Evolutionary conservation across 2,888 invertebrate genomes (phyloP), one percentile per base, ranked within the genome.

Genomic region (Heteropelma amictum): DNA sequence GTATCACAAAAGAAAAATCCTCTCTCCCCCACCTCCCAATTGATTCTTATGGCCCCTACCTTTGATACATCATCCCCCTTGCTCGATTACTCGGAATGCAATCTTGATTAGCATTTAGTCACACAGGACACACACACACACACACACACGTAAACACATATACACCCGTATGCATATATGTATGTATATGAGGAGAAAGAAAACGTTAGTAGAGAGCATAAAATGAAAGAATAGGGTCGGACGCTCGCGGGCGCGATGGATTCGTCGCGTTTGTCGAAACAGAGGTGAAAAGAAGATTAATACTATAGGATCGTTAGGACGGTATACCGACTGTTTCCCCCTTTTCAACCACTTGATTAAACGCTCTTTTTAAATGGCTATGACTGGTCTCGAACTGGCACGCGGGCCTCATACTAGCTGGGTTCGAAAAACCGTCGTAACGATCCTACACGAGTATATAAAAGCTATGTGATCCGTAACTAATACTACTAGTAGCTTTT

Each of bases 401-500:
- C n/a, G n/a, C n/a, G n/a, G n/a, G n/a, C n/a, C n/a, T n/a, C n/a
- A n/a, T n/a, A n/a, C n/a, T n/a, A n/a, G n/a, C n/a, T n/a, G n/a
- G n/a, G n/a, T n/a, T n/a, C n/a, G n/a, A 47, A 23, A 10, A 47
- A n/a, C 21, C 23, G n/a, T 75, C 74, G 77, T 75, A 72, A 77
- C 68, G 73, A 77, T 54, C 70, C 79, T 83, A 83, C 81, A 60
- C 79, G 79, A 82, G 86, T 87, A 86, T 88, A 87, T 87, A 84
- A 68, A 88, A 89, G 88, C 87, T 88, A 89, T 88, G 88, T 89
- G 88, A 89, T 89, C 88, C 86, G 86, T 87, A 85, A 77, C 76
- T 76, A 79, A 77, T 78, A 80, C 77, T 77, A 87, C 85, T 88
- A 89, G 88, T 89, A 89, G 89, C 88, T 89, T 88, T 88, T 88